Evolutionary conservation across 2,888 invertebrate genomes (phyloP).

Genomic region (Eupithecia subfuscata): DNA sequence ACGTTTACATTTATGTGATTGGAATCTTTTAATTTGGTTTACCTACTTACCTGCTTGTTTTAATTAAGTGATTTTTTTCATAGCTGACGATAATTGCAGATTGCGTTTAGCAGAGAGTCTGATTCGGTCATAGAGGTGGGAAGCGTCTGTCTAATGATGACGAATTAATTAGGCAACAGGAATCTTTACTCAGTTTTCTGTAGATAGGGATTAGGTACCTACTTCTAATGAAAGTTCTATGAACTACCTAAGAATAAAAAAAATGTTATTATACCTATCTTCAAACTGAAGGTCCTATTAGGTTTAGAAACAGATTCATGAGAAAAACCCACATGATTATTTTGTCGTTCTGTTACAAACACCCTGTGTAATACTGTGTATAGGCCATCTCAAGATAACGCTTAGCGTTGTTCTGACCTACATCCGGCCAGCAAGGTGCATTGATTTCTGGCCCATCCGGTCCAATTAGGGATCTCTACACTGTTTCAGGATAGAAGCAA

Average conservation of each 20-base stretch:
- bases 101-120: neutral
- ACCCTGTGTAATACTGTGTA: neutral
- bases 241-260: no score
- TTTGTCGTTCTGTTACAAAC: neutral
- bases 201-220: no score
- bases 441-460: slow-evolving; percentile 16
- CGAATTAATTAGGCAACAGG: neutral
- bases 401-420: slow-evolving; percentile 11
- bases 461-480: slow-evolving; percentile 17
- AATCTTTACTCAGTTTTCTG: neutral
- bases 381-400: slow-evolving; percentile 17
- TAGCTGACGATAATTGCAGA: neutral
- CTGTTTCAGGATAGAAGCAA: slow-evolving; percentile 22
- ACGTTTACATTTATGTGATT: neutral
- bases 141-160: neutral
- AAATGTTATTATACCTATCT: no score
- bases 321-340: neutral
- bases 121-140: no score
- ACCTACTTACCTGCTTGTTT: neutral
- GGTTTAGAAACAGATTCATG: neutral
- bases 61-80: neutral
- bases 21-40: neutral
- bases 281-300: neutral
- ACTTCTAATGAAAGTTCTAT: no score
- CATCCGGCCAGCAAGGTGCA: slow-evolving; percentile 5